Percentiles rank a stretch among this genome's conserved stretches.
phyloP scores from a whole-genome alignment of 2,797 vertebrate species.

The Malurus splendens region DNA sequence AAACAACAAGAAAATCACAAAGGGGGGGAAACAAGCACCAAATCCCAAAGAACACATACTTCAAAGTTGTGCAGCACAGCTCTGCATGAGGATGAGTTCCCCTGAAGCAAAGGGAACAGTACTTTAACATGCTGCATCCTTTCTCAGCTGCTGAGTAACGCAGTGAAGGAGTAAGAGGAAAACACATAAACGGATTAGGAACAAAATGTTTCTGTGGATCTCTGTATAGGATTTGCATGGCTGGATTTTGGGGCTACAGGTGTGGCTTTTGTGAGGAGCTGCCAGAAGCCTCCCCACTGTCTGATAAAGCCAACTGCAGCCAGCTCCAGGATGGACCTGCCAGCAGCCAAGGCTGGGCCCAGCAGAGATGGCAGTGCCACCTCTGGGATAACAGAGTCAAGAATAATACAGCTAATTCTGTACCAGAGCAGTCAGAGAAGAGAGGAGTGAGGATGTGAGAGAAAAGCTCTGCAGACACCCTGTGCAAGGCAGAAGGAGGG shows the following conservation, averaged over 20 bases:
- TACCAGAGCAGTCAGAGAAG: not conserved
- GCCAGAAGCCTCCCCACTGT: not conserved
- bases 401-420: too few species aligned
- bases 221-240: too few species aligned
- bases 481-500: not conserved
- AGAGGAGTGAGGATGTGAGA: not conserved
- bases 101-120: not conserved
- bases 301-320: not conserved
- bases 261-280: not conserved
- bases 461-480: not conserved
- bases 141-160: not conserved
- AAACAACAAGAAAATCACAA: not conserved
- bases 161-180: not conserved
- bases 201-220: not conserved
- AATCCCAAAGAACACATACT: not conserved
- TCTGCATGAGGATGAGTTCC: not conserved
- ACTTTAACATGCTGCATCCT: not conserved
- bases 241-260: not conserved
- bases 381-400: not conserved
- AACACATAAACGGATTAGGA: not conserved
- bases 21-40: not conserved
- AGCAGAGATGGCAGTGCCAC: not conserved
- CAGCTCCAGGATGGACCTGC: rapidly evolving
- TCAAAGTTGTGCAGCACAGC: not conserved
- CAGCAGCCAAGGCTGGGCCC: not conserved